phyloP scores from a whole-genome alignment of 2,113 vertebrate genomes.

The Spermophilus dauricus region DNA sequence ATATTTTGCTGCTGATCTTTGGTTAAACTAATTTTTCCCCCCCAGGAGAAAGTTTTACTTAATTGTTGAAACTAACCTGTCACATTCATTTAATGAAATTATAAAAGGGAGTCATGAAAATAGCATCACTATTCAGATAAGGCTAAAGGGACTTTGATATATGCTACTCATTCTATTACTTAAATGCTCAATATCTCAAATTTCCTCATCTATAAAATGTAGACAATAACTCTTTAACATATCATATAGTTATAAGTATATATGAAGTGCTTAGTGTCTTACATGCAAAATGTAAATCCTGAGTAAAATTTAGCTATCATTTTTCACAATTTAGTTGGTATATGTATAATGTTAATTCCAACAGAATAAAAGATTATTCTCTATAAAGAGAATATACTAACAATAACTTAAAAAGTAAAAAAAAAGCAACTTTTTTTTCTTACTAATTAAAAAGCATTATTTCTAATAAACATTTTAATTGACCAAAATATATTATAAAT shows the following conservation, averaged over 20 bases:
- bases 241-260: no score
- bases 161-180: not conserved
- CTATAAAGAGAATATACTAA: not conserved
- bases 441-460: not conserved
- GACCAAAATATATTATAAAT: not conserved
- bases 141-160: not conserved
- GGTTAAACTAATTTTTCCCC: not conserved
- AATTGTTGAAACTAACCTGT: constrained; percentile 7
- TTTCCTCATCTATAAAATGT: no score
- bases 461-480: not conserved
- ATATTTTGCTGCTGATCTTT: not conserved
- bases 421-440: not conserved
- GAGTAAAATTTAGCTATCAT: not conserved
- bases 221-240: no score
- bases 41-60: not conserved
- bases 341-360: constrained; percentile 65
- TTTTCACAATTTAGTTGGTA: constrained; percentile 68
- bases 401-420: not conserved
- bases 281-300: not conserved
- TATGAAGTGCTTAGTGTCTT: not conserved
- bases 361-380: not conserved
- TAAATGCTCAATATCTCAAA: no score
- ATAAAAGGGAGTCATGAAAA: not conserved
- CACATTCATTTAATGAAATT: not conserved
- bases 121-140: not conserved